Percentiles rank a stretch among this genome's conserved stretches.
Conservation (phyloP, 2,888 invertebrate genomes). For the Epinotia ramella region DNA sequence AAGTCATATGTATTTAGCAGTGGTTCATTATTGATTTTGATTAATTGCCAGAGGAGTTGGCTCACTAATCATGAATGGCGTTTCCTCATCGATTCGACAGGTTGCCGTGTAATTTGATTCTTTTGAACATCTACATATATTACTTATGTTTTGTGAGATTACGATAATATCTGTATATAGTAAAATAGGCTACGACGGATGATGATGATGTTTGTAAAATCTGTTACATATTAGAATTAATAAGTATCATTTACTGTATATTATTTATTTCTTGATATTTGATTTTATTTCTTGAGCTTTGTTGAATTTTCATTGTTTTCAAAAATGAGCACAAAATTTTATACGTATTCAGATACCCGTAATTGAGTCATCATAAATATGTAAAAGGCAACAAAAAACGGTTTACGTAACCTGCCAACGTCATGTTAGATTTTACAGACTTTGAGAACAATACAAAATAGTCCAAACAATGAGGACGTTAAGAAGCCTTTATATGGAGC, state of each 20-base stretch:
- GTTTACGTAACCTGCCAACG: slow-evolving; percentile 34
- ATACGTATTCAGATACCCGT: neutral
- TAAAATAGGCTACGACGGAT: too few relatives aligned
- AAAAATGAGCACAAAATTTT: neutral
- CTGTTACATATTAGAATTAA: too few relatives aligned
- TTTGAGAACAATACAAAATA: slow-evolving; percentile 39
- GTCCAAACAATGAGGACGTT: slow-evolving; percentile 38
- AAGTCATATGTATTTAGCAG: slow-evolving; percentile 20
- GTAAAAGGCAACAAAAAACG: neutral
- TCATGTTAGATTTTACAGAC: slow-evolving; percentile 38
- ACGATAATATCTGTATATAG: neutral
- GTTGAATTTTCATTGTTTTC: neutral
- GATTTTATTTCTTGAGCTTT: too few relatives aligned
- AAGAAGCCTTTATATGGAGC: slow-evolving; percentile 28
- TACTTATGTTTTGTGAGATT: neutral
- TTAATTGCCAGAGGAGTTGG: slow-evolving; percentile 18
- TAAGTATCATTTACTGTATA: too few relatives aligned
- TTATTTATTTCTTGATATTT: too few relatives aligned
- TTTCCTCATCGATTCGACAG: slow-evolving; percentile 29
- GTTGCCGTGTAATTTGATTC: slow-evolving; percentile 12
- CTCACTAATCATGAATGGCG: slow-evolving; percentile 40
- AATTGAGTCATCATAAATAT: slow-evolving; percentile 5
- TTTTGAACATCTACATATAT: neutral
- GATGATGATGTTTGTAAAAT: too few relatives aligned
- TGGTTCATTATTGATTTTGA: slow-evolving; percentile 26